A percentile compares a stretch with the other conserved stretches of the same genome.
Conservation (phyloP, 2,113 vertebrate genomes). For the Lasiurus cinereus region DNA sequence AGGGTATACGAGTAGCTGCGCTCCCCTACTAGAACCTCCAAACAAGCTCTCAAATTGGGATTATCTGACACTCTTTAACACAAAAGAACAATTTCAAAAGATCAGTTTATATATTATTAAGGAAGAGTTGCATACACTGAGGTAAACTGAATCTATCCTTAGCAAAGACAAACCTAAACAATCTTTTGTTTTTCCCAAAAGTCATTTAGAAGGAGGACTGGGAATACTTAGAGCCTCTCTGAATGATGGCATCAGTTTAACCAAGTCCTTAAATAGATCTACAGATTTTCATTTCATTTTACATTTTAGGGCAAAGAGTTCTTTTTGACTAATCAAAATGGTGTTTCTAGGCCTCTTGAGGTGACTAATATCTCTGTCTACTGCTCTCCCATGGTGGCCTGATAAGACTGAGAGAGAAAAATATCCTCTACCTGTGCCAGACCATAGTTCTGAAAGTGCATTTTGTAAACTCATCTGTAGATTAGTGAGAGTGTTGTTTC, state of each 20-base stretch:
- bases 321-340: constrained; percentile 15
- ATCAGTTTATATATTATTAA: constrained; percentile 1
- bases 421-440: neutral
- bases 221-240: neutral
- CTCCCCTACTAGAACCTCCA: too few species aligned
- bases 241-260: neutral
- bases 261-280: neutral
- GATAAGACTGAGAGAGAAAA: constrained; percentile 27
- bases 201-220: neutral
- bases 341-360: constrained; percentile 28
- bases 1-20: too few species aligned
- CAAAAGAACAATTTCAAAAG: constrained; percentile 58
- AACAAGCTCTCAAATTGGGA: too few species aligned
- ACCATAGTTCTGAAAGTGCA: neutral
- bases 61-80: neutral
- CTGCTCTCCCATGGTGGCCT: neutral
- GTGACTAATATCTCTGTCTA: constrained; percentile 34
- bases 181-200: neutral
- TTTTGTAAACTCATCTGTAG: constrained; percentile 64
- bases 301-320: constrained; percentile 23
- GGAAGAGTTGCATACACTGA: neutral
- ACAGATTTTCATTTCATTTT: constrained; percentile 54
- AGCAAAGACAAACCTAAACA: constrained; percentile 45
- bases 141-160: neutral
- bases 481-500: constrained; percentile 55